These are phyloP conservation scores for Ridgeia piscesae DNA, from an alignment of 1,140 invertebrate genomes.

Conservation along the genomic window DNA sequence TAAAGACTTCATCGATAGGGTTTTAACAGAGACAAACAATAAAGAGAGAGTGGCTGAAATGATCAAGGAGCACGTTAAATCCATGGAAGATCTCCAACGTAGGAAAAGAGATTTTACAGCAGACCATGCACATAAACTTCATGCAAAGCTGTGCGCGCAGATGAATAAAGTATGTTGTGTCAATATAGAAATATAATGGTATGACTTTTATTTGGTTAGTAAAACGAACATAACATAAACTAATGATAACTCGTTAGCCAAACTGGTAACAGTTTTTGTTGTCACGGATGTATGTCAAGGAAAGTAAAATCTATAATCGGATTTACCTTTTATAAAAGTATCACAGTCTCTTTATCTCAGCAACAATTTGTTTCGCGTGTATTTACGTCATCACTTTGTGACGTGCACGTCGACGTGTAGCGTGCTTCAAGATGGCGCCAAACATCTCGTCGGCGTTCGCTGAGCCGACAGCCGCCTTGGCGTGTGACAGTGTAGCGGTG, in stretches of 20 bases:
- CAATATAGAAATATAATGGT: not conserved
- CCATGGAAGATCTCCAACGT: not conserved
- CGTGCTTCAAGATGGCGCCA: not conserved
- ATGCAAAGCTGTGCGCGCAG: not conserved
- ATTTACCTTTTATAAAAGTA: not conserved
- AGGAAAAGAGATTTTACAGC: not conserved
- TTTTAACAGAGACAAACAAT: not conserved
- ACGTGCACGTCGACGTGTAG: not conserved
- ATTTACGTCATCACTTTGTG: not conserved
- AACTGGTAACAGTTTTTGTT: not conserved
- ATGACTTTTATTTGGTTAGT: not conserved
- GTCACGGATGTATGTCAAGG: not conserved
- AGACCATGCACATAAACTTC: not conserved
- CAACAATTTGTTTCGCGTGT: not conserved
- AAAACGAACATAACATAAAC: not conserved
- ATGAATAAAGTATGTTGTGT: not conserved
- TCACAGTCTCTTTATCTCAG: not conserved
- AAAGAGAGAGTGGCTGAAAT: slow-evolving; percentile 1
- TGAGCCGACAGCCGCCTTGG: not conserved
- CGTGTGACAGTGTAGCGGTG: not conserved
- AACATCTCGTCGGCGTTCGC: not conserved
- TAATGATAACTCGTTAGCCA: not conserved
- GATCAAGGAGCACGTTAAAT: not conserved
- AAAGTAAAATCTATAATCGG: not conserved
- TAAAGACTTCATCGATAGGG: not conserved